Evolutionary conservation across 2,113 vertebrate genomes (phyloP).

Genomic region (Arizona elegans): DNA sequence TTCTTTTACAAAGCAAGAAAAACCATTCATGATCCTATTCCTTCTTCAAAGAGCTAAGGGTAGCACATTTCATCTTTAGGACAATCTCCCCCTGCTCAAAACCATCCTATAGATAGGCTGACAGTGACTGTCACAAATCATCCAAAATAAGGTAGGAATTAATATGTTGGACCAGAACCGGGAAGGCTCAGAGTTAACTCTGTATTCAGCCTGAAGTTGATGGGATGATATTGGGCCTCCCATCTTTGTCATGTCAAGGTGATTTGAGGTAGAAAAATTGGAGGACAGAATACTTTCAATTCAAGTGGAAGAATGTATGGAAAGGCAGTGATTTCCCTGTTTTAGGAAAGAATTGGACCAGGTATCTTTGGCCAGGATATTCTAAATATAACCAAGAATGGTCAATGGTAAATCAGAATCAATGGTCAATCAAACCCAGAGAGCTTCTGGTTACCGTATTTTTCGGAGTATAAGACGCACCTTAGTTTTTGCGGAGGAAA

Average conservation of each 20-base stretch:
- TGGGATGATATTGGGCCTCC: background rate
- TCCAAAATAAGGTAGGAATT: background rate
- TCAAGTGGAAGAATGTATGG: background rate
- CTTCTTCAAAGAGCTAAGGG: background rate
- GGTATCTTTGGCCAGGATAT: background rate
- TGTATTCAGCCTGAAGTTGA: background rate
- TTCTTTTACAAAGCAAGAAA: background rate
- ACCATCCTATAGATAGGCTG: background rate
- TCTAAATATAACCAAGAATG: background rate
- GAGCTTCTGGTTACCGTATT: background rate
- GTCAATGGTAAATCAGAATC: background rate
- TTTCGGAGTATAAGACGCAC: no score
- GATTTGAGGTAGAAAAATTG: background rate
- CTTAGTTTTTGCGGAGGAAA: no score
- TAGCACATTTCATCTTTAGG: background rate
- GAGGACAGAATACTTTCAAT: background rate
- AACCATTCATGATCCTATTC: background rate
- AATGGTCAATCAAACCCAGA: background rate
- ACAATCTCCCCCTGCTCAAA: background rate
- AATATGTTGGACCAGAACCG: background rate
- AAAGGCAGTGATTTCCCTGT: background rate
- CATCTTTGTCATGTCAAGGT: background rate
- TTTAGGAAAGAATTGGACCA: background rate
- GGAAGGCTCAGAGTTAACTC: background rate
- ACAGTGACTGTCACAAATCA: background rate